Evolutionary conservation across 1,140 invertebrate species (phyloP).

Genomic region (Tetranychus cinnabarinus): DNA sequence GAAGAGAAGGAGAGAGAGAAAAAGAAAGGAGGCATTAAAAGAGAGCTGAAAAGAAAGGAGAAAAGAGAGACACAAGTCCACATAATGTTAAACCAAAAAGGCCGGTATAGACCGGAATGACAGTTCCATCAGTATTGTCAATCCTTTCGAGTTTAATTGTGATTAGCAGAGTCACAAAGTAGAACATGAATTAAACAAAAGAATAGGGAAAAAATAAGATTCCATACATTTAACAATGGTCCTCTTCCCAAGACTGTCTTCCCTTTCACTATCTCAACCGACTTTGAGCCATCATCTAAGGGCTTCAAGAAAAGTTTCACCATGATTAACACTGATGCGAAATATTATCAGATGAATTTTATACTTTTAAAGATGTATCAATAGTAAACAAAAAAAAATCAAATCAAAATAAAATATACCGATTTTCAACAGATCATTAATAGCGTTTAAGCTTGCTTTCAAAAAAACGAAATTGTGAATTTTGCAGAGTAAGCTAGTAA

Average conservation of each 20-base stretch:
- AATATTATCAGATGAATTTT: no score
- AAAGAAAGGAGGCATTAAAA: neutral
- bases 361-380: no score
- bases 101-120: neutral
- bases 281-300: conserved; percentile 11
- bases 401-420: no score
- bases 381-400: no score
- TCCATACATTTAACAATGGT: conserved; percentile 13
- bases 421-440: no score
- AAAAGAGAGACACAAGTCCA: no score
- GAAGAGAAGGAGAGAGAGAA: neutral
- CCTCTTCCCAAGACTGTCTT: conserved; percentile 15
- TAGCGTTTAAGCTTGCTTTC: no score
- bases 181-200: neutral
- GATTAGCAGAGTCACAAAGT: neutral
- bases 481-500: no score
- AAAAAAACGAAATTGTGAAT: no score
- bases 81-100: neutral
- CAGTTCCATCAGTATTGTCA: neutral
- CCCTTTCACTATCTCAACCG: conserved; percentile 13
- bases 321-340: conserved; percentile 3
- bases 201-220: neutral
- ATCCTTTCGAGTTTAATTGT: neutral
- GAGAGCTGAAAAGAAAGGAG: neutral
- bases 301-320: conserved; percentile 13